Percentiles rank a stretch among this genome's conserved stretches.
These are phyloP conservation scores for Nomia melanderi DNA, from an alignment of 1,140 invertebrate species.

Conservation along the genomic window DNA sequence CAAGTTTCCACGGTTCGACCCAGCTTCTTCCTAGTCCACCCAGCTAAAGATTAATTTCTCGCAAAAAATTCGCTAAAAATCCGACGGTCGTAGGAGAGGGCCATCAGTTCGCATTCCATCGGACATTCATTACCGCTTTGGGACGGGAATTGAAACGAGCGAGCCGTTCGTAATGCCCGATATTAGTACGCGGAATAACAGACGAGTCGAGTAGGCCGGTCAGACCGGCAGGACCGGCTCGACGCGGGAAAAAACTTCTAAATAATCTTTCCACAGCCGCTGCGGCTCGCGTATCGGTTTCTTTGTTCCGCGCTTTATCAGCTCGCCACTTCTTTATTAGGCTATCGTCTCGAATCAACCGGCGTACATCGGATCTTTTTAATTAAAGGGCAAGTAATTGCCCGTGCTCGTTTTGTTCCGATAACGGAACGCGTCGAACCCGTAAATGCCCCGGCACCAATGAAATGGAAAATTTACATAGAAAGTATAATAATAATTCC, in stretches of 20 bases:
- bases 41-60: background rate
- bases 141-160: conserved; percentile 10
- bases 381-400: too few relatives aligned
- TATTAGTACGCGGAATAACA: conserved; percentile 28
- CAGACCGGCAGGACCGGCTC: background rate
- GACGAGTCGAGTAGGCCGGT: background rate
- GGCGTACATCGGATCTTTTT: too few relatives aligned
- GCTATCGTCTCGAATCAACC: too few relatives aligned
- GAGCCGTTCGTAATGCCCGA: conserved; percentile 24
- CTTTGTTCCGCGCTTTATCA: too few relatives aligned
- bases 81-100: background rate
- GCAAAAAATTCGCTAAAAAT: conserved; percentile 25
- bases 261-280: conserved; percentile 17
- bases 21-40: background rate
- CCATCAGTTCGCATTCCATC: background rate
- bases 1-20: too few relatives aligned
- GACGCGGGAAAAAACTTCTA: background rate
- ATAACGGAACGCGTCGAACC: too few relatives aligned
- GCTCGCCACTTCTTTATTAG: too few relatives aligned
- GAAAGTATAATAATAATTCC: too few relatives aligned
- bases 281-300: background rate
- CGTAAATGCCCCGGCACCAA: too few relatives aligned
- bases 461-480: too few relatives aligned
- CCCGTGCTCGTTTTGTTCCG: too few relatives aligned
- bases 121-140: conserved; percentile 6